Base-by-base conservation (phyloP, 1,140 invertebrate genomes). In the Popillia japonica region DNA sequence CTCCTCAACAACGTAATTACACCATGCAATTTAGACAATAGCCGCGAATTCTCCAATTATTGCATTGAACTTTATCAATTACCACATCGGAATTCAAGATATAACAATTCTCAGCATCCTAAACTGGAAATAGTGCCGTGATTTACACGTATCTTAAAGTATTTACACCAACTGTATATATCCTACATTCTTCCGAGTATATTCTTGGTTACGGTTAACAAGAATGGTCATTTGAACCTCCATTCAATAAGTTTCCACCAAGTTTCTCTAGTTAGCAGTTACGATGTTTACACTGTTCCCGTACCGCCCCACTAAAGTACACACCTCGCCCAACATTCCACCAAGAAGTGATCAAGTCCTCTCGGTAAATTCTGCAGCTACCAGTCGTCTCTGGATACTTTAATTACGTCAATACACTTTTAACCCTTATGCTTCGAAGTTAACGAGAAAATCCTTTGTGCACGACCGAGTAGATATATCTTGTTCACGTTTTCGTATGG, bases 211-310 rank as follows among this genome's bases (percentile, higher is more conserved):
- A 80, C 79, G 78, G 80, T 81, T 81, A 81, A 82, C 81, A 82
- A 80, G 79, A 75, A 80, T 73, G 81, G 77, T 73, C 81, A 82
- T 82, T 82, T 77, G 76, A 40, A 78, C 77, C 78, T 78, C 81
- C 81, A 82, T 82, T 82, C 81, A 80, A 82, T 82, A 82, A 82
- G 78, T 82, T 77, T 72, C n/a, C n/a, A n/a, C 61, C 78, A 68
- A 82, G 80, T 78, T 82, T 82, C 81, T 77, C 81, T 80, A 82
- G 81, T 82, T 82, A 82, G 81, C 79, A 82, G 81, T 82, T 80
- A 78, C 75, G 76, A 72, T 82, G 79, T 82, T 82, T 82, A 80
- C 81, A 40, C 40, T 40, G 40, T 73, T 73, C 34, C 72, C 27
- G 61, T 27, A 64, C 20, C 23, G 0, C 20, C 61, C 23, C 23